Evolutionary conservation across 2,888 invertebrate species (phyloP), one percentile per base, ranked within the genome.

Genomic region (Odontocerum albicorne): DNA sequence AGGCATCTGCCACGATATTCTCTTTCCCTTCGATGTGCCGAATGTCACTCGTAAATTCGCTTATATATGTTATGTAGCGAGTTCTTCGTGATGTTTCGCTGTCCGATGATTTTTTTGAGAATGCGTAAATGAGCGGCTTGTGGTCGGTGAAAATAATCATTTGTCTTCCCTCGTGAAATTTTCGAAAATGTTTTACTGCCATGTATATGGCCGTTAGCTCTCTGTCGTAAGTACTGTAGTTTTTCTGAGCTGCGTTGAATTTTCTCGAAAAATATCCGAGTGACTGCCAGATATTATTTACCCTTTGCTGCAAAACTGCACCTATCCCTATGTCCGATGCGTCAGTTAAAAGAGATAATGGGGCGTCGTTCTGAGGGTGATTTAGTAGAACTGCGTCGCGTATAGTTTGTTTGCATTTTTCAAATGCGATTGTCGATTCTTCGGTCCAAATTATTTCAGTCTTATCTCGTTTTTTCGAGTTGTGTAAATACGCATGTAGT

Each of bases 271-370:
- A 71, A 49, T 71, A 72, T 1, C 66, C 67, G 2, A 72, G 47
- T 0, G 71, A 70, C 57, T 70, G 60, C 66, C 67, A 66, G 0
- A 49, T 13, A 7, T 60, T 43, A 3, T 62, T 39, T 2, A 57
- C 54, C 0, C 38, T 19, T 58, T 72, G 72, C 49, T 73, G 68
- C 6, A 74, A 46, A 0, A 65, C 67, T 1, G 68, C 70, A 1
- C 72, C 72, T 2, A 71, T 64, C 1, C 70, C 66, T 1, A 32
- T 53, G 32, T 70, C 68, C 0, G 72, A 73, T 1, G 72, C 72
- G 50, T 72, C 71, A 0, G 65, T 65, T 1, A 64, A 57, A 0
- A 72, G 15, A 1, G 65, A 62, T 1, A 72, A 33, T 35, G 64
- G 46, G 0, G 67, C 66, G 12, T 62, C 15, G 1, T 44, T n/a